Conservation (phyloP, 2,888 invertebrate genomes). For the Nysson spinosus region DNA sequence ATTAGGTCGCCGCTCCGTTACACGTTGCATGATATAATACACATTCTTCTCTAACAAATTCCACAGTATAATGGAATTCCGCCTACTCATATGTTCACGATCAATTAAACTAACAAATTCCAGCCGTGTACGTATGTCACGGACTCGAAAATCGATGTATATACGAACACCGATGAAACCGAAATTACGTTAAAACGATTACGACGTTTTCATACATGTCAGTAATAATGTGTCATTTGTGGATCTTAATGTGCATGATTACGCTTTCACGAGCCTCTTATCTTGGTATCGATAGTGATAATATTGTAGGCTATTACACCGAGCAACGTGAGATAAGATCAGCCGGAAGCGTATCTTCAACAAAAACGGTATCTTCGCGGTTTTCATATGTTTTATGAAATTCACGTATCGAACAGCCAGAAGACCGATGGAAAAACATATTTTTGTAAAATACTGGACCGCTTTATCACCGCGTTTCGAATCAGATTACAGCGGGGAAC, state of each 20-base stretch:
- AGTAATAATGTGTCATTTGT: too few relatives aligned
- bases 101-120: conserved; percentile 12
- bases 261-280: neutral
- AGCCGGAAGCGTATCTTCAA: neutral
- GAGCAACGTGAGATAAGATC: conserved; percentile 15
- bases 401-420: too few relatives aligned
- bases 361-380: neutral
- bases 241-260: neutral
- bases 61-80: neutral
- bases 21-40: conserved; percentile 22
- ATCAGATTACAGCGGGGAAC: too few relatives aligned
- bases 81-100: neutral
- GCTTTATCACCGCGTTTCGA: too few relatives aligned
- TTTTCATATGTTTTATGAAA: too few relatives aligned
- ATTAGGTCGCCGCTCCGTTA: conserved; percentile 32
- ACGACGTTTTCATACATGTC: too few relatives aligned
- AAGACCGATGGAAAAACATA: too few relatives aligned
- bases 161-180: too few relatives aligned
- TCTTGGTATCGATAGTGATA: conserved; percentile 14
- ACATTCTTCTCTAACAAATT: conserved; percentile 40
- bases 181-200: too few relatives aligned
- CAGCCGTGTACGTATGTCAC: too few relatives aligned
- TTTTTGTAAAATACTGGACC: too few relatives aligned
- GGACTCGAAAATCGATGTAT: too few relatives aligned
- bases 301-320: neutral